A percentile compares a stretch with the other conserved stretches of the same genome.
Conservation (phyloP, 2,797 vertebrate genomes). For the Emydoidea blandingii region DNA sequence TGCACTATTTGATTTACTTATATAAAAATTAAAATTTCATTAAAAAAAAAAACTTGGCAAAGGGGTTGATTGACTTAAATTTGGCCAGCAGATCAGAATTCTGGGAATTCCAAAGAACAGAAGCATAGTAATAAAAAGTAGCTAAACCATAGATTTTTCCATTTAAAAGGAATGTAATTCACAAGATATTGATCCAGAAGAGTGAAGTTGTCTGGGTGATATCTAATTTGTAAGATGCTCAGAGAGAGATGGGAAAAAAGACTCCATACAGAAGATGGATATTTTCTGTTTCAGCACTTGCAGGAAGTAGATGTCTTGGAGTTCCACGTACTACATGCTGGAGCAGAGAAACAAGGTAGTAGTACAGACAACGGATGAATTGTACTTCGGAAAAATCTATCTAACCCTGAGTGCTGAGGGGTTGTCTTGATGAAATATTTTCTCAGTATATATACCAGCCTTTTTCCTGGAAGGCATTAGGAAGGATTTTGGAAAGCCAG, state of each 20-base stretch:
- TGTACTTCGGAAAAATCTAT: background rate
- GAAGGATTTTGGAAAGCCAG: background rate
- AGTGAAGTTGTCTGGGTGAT: background rate
- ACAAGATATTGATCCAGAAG: background rate
- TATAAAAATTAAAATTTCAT: background rate
- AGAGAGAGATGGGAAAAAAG: background rate
- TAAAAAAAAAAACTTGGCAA: background rate
- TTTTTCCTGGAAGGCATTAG: background rate
- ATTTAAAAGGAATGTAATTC: background rate
- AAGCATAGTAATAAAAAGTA: accelerated
- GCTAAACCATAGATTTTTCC: background rate
- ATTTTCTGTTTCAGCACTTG: background rate
- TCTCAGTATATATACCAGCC: background rate
- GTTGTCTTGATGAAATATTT: background rate
- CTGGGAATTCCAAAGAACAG: background rate
- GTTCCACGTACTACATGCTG: background rate
- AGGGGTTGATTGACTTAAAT: background rate
- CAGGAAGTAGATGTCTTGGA: background rate
- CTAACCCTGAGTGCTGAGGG: background rate
- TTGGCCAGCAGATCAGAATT: background rate
- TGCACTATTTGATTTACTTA: background rate
- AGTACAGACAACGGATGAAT: background rate
- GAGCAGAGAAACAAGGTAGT: background rate
- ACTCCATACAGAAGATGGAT: background rate
- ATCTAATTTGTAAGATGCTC: background rate